Conservation (phyloP, 2,113 vertebrate genomes). For the Himantopus leucocephalus region DNA sequence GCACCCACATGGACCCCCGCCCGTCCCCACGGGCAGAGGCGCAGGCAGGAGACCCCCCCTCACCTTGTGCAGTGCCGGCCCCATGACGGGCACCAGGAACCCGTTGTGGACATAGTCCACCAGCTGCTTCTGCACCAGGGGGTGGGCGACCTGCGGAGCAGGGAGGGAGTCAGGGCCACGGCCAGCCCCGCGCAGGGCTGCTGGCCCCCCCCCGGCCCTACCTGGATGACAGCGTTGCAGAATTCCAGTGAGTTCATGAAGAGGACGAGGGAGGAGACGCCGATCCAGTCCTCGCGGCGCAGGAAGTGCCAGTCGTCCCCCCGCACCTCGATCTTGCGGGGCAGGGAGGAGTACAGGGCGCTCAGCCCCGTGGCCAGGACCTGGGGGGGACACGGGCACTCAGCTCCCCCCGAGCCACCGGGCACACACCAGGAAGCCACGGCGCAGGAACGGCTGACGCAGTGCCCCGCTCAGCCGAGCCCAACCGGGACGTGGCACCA, state of each 20-base stretch:
- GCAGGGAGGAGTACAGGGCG: conserved; percentile 94
- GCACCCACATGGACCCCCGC: too few species aligned
- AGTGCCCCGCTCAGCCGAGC: neutral
- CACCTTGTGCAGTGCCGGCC: conserved; percentile 95
- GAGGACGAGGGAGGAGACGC: conserved; percentile 88
- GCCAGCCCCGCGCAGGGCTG: neutral
- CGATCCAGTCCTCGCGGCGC: conserved; percentile 91
- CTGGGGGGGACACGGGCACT: conserved; percentile 60
- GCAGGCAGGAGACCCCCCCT: neutral
- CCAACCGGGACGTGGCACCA: neutral
- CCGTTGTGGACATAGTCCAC: conserved; percentile 96
- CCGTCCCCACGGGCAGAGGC: accelerated
- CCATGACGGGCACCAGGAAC: conserved; percentile 94
- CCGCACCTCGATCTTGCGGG: conserved; percentile 91
- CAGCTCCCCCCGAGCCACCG: neutral
- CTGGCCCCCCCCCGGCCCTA: neutral
- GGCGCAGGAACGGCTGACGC: neutral
- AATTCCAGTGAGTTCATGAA: conserved; percentile 99
- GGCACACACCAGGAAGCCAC: neutral
- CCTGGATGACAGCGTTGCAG: conserved; percentile 95
- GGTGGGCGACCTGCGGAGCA: conserved; percentile 83
- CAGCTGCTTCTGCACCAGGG: conserved; percentile 90
- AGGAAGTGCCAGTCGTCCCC: conserved; percentile 96
- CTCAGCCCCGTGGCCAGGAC: conserved; percentile 95
- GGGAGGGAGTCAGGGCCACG: neutral